These are phyloP conservation scores for Myanophis thanlyinensis DNA, from an alignment of 2,113 vertebrate genomes.

Conservation along the genomic window DNA sequence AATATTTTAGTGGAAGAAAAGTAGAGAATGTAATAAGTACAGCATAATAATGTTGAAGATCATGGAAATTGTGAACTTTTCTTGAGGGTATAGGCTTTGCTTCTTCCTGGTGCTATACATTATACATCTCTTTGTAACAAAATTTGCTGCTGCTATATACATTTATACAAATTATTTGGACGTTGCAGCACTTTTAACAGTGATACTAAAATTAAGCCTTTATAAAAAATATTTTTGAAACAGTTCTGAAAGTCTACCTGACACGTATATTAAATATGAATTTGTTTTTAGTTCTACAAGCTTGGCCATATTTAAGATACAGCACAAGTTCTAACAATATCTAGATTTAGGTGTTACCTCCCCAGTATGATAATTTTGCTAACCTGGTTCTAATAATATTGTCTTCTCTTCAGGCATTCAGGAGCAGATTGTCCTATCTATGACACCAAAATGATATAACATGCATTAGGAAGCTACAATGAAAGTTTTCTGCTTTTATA, in stretches of 20 bases:
- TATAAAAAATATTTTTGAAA: conserved; percentile 40
- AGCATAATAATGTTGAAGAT: conserved; percentile 66
- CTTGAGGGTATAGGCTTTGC: conserved; percentile 70
- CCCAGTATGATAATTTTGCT: not conserved
- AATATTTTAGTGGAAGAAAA: not conserved
- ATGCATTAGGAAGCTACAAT: not conserved
- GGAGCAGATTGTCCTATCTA: not conserved
- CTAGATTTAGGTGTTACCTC: not conserved
- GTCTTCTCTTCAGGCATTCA: not conserved
- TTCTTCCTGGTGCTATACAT: conserved; percentile 65
- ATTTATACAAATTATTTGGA: conserved; percentile 74
- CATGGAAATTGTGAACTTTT: conserved; percentile 58
- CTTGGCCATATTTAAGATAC: conserved; percentile 3
- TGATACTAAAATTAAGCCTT: conserved; percentile 65
- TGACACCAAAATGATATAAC: not conserved
- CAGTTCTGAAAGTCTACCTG: conserved; percentile 46
- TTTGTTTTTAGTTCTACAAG: conserved; percentile 52
- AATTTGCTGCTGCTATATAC: conserved; percentile 73
- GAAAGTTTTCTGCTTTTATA: not conserved
- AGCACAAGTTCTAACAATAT: not conserved
- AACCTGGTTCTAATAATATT: not conserved
- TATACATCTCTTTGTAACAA: conserved; percentile 66
- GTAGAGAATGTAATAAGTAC: conserved; percentile 35
- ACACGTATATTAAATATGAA: conserved; percentile 61
- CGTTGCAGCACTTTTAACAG: conserved; percentile 43